Evolutionary conservation across 2,888 invertebrate species (phyloP), one percentile per base, ranked within the genome.

Genomic region (Troglohyphantes excavatus): DNA sequence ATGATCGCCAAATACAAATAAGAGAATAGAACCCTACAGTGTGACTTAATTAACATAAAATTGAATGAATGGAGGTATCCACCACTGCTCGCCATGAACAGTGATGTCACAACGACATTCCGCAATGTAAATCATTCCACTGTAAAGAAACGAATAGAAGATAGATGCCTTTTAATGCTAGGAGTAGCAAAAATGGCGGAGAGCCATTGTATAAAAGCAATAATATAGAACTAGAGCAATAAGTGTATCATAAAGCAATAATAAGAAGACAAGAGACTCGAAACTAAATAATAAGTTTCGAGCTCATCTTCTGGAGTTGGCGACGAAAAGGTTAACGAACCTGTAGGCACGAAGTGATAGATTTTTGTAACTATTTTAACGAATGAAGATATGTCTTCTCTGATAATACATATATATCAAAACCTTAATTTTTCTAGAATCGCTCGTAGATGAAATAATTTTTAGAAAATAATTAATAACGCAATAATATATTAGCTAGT

Each of bases 211-310:
- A 89, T 73, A 89, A 82, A 53, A 75, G 89, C 82, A 83, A 83
- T 89, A 83, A 89, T 78, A 76, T 81, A 78, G 43, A 83, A 9
- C n/a, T 76, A 89, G 76, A 89, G 83, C 89, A 89, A 89, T 89
- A 89, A 83, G 89, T 89, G 89, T 89, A 89, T 89, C 83, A 83
- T 63, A 83, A 89, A 88, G 81, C 87, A 88, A 88, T 88, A 88
- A 88, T 67, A 23, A 67, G 87, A 68, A 88, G 81, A 67, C 33
- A 33, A 1, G 17, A 70, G 72, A 27, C 53, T 39, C 29, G 59
- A 33, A 5, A 26, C 43, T 65, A 33, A 70, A 86, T 70, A 29
- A 85, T n/a, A 13, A 61, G 46, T 59, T 19, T 67, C 65, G 67
- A n/a, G 33, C 84, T 53, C 7, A 43, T 72, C 72, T 72, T 70